Conservation (phyloP, 2,797 vertebrate species). For the Coracias cyanogaster region DNA sequence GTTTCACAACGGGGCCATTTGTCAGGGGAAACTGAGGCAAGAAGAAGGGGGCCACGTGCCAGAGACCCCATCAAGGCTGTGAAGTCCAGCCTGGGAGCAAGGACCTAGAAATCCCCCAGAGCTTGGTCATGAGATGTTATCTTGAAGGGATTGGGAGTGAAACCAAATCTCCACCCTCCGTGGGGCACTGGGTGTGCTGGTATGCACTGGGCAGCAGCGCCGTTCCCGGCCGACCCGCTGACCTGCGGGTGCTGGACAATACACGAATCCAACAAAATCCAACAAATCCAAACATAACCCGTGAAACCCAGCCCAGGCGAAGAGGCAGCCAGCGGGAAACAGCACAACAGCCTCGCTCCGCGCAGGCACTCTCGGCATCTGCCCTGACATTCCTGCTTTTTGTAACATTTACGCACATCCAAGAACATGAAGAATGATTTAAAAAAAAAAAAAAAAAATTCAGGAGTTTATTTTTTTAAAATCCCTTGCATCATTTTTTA, state of each 20-base stretch:
- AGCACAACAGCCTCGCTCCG: fast-evolving
- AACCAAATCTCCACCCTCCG: neutral
- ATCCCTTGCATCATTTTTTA: neutral
- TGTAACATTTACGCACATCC: slow-evolving; percentile 1
- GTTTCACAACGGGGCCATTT: slow-evolving; percentile 1
- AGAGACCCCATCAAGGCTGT: neutral
- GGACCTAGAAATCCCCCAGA: neutral
- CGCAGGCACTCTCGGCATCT: neutral
- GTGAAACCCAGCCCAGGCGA: fast-evolving
- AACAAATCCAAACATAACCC: neutral
- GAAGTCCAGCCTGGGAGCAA: neutral
- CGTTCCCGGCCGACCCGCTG: fast-evolving
- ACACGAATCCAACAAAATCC: neutral
- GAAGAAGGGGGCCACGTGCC: neutral
- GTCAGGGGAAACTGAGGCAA: slow-evolving; percentile 5
- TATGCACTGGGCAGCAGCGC: neutral
- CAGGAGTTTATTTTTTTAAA: neutral
- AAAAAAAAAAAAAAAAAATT: slow-evolving; percentile 3
- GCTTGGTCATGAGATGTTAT: neutral
- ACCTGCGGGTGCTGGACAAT: fast-evolving
- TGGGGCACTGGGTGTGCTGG: neutral
- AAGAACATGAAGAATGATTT: neutral
- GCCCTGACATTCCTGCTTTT: neutral
- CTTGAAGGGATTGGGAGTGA: fast-evolving
- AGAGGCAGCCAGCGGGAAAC: neutral